Percentiles rank a stretch among this genome's conserved stretches.
Evolutionary conservation across 2,797 vertebrate genomes (phyloP).

Genomic region (Gila robusta): DNA sequence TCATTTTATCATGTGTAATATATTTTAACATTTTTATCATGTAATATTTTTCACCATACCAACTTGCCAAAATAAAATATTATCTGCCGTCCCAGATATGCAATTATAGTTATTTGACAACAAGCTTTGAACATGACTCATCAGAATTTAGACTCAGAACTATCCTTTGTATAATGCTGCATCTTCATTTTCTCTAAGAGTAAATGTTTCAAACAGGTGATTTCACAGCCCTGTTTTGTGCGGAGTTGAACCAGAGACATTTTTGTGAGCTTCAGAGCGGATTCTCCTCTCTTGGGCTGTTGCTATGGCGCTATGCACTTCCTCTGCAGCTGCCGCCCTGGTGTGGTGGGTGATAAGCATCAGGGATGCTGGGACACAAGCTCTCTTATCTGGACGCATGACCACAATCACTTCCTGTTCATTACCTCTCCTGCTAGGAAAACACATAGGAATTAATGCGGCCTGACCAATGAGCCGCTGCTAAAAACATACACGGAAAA

Average conservation of each 20-base stretch:
- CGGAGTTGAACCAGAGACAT: constrained; percentile 13
- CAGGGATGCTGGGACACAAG: constrained; percentile 52
- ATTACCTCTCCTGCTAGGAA: constrained; percentile 49
- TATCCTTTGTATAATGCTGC: background rate
- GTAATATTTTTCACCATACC: background rate
- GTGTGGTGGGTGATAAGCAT: constrained; percentile 50
- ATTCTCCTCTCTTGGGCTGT: constrained; percentile 42
- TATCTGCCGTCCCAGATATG: background rate
- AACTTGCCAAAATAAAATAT: background rate
- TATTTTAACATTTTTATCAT: background rate
- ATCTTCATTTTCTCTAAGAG: background rate
- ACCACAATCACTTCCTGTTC: constrained; percentile 56
- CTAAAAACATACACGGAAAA: constrained; percentile 42
- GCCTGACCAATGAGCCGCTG: constrained; percentile 45
- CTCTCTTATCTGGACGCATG: constrained; percentile 46
- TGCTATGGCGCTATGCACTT: constrained; percentile 44
- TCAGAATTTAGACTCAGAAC: background rate
- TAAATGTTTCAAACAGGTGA: constrained; percentile 15
- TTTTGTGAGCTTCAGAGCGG: constrained; percentile 11
- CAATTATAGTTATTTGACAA: background rate
- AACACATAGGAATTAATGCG: constrained; percentile 54
- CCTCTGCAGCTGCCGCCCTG: constrained; percentile 44
- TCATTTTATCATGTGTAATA: background rate
- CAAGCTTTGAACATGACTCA: background rate
- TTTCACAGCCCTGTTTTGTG: background rate